phyloP scores from a whole-genome alignment of 2,797 vertebrate species.

The Coluber constrictor region DNA sequence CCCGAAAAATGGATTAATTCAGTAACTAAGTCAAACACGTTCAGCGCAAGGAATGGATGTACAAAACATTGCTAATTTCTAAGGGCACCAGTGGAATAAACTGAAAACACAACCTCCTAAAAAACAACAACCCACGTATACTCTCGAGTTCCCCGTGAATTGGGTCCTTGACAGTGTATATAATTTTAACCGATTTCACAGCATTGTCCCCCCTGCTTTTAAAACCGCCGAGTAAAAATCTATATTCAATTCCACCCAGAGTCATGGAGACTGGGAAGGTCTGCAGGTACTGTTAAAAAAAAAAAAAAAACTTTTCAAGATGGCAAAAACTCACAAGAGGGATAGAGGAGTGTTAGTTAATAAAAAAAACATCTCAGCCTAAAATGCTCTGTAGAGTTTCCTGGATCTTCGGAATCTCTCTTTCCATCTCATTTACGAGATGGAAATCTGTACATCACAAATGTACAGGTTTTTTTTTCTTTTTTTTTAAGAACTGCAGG shows the following conservation, averaged over 20 bases:
- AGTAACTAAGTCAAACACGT: background rate
- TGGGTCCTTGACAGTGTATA: background rate
- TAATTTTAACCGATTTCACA: background rate
- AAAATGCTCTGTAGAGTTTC: background rate
- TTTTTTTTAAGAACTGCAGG: conserved; percentile 11
- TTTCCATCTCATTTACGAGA: background rate
- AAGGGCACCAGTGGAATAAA: background rate
- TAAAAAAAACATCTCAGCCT: background rate
- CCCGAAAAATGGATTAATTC: background rate
- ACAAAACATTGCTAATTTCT: background rate
- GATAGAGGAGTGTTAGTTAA: background rate
- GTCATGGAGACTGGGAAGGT: background rate
- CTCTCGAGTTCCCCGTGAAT: background rate
- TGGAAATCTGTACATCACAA: background rate
- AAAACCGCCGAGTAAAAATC: background rate
- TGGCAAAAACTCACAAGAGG: background rate
- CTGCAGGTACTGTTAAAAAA: background rate
- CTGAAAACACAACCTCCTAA: too few species aligned
- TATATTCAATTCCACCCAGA: background rate
- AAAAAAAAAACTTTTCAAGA: conserved; percentile 10
- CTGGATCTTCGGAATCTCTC: background rate
- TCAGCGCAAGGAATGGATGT: background rate
- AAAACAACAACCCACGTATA: background rate
- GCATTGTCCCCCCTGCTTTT: background rate
- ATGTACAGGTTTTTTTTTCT: background rate